These are phyloP conservation scores for Dipodomys stephensi DNA, from an alignment of 2,113 vertebrate species.

Conservation along the genomic window DNA sequence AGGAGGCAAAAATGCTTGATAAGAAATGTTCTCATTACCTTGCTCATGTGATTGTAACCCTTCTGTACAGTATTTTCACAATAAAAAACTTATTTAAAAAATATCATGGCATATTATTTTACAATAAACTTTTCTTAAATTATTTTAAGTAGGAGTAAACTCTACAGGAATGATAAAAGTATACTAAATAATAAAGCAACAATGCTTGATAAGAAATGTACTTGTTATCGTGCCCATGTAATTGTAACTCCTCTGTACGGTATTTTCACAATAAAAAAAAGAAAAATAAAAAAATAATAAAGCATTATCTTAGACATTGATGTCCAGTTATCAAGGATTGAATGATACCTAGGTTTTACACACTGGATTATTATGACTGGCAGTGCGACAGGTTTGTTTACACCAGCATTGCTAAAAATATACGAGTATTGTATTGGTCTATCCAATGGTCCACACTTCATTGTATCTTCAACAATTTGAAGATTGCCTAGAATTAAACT, in stretches of 20 bases:
- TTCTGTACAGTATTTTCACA: too few species aligned
- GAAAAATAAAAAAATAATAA: too few species aligned
- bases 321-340: not conserved
- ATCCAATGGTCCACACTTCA: not conserved
- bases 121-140: too few species aligned
- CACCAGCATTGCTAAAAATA: not conserved
- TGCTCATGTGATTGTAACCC: too few species aligned
- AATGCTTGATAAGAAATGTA: too few species aligned
- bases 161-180: not conserved
- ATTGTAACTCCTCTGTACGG: too few species aligned
- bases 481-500: not conserved
- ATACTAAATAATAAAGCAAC: not conserved
- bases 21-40: too few species aligned
- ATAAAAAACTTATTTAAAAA: too few species aligned
- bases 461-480: not conserved
- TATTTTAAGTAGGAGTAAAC: not conserved
- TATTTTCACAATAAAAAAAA: too few species aligned
- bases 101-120: not conserved
- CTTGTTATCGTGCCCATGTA: too few species aligned
- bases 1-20: too few species aligned
- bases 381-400: not conserved
- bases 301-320: not conserved
- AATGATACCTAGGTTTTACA: not conserved
- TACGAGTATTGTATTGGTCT: not conserved
- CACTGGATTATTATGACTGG: not conserved